Evolutionary conservation across 2,797 vertebrate genomes (phyloP), one percentile per base, ranked within the genome.

Genomic region (Centropyge bicolor): DNA sequence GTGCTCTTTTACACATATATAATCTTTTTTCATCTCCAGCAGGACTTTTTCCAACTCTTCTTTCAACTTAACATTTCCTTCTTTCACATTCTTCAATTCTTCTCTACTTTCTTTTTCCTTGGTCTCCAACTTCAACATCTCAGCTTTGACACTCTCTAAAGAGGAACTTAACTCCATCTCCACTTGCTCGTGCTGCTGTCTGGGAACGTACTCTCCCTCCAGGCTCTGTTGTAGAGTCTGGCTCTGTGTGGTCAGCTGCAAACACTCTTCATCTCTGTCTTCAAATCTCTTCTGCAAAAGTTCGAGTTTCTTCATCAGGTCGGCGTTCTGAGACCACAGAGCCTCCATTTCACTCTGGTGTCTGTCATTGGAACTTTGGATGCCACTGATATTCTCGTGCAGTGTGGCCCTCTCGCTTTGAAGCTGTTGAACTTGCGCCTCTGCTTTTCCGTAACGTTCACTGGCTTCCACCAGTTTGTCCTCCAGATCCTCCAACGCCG

Each of bases 391-490:
- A 0, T 62, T 94, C 86, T 97, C 94, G 67, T 86, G 94, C 70
- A 98, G 88, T 0, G 55, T 81, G 5, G 79, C 88, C 38, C 92
- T 97, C 86, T 99, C 97, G 0, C 76, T 82, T 68, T 95, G 91
- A 64, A 99, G 78, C 85, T 91, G 95, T 49, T 95, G 95, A 8
- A 95, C 86, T 83, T 97, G 97, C 5, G 93, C 93, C 82, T 97
- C 96, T 76, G 95, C 95, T 85, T 95, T 96, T 3, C 92, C 93
- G 9, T 92, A 95, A 70, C 92, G 96, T 59, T 96, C 95, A 0
- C 94, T 95, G 8, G 94, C 80, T 46, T 99, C 97, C 13, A 94
- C 92, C 31, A 99, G 93, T 90, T 96, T 96, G 88, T 95, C 96
- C 81, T 96, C 96, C 74, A 99, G 92, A 45, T 97, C 96, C 70